Evolutionary conservation across 2,888 invertebrate species (phyloP), one percentile per base, ranked within the genome.

Genomic region (Chrysopilus asiliformis): DNA sequence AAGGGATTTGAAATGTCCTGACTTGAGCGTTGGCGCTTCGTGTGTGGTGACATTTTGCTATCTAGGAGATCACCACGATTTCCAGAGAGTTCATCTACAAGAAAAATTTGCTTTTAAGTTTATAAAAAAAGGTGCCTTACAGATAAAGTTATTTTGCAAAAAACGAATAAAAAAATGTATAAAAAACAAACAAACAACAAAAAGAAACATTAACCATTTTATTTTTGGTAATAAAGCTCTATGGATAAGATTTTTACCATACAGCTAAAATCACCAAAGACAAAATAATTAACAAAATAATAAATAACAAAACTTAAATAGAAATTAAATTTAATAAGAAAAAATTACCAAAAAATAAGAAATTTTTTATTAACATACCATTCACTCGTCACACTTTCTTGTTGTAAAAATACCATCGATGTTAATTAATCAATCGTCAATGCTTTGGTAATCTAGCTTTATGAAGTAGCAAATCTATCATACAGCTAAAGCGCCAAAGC

Each of bases 391-490:
- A n/a, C n/a, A n/a, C n/a, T n/a, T n/a, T n/a, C n/a, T n/a, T n/a
- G n/a, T n/a, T n/a, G n/a, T n/a, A n/a, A n/a, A n/a, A n/a, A n/a
- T n/a, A n/a, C n/a, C n/a, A n/a, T 14, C 34, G 36, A 24, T 36
- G 36, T 18, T 31, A 7, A 24, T n/a, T 22, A 44, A 49, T 43
- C 50, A 52, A 53, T 57, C 60, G 63, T 69, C 70, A 68, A 67
- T 83, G 81, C 83, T 84, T 84, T 85, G 85, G 85, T 84, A 84
- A 84, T 82, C 79, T 84, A 85, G 84, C 85, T 85, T 84, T 84
- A 85, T 84, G 84, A 81, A 71, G 68, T 64, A 66, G 58, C 64
- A 57, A 64, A 64, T 62, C 71, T 71, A 74, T 81, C 82, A 83
- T 76, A 76, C 76, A 79, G 83, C 84, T 81, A 80, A 76, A 80